phyloP scores from a whole-genome alignment of 2,888 invertebrate species.

The Aethes cnicana region DNA sequence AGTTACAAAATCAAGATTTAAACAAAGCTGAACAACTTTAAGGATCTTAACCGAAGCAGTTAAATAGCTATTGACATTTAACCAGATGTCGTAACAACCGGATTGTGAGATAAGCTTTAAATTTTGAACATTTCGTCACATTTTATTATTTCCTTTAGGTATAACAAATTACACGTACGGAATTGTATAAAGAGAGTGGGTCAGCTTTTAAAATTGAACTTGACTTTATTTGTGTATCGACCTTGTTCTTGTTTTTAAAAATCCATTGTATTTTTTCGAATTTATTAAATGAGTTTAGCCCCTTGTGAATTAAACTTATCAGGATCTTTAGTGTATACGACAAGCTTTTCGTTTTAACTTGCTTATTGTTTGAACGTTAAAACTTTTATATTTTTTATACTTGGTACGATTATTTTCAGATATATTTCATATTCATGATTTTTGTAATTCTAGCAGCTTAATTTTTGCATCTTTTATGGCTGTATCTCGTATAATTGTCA shows the following conservation, averaged over 20 bases:
- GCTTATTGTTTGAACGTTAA: not conserved
- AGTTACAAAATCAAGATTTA: slow-evolving; percentile 3
- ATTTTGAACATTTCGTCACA: slow-evolving; percentile 20
- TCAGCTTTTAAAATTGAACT: slow-evolving; percentile 22
- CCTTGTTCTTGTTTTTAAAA: slow-evolving; percentile 8
- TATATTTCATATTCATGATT: too few species aligned
- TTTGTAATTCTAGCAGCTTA: too few species aligned
- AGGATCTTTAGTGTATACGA: too few species aligned
- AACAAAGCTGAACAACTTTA: slow-evolving; percentile 4
- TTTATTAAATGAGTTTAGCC: too few species aligned
- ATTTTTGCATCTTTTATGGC: too few species aligned
- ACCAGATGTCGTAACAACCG: slow-evolving; percentile 41
- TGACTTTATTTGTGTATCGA: slow-evolving; percentile 19
- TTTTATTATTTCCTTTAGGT: slow-evolving; percentile 4
- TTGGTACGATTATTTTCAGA: not conserved
- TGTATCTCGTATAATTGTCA: too few species aligned
- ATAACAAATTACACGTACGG: not conserved
- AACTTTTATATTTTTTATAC: not conserved
- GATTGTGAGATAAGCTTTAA: slow-evolving; percentile 14
- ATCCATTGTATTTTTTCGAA: too few species aligned
- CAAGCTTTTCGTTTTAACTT: too few species aligned
- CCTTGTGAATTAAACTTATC: too few species aligned
- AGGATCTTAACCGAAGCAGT: slow-evolving; percentile 40
- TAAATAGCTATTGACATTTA: slow-evolving; percentile 68
- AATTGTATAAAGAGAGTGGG: slow-evolving; percentile 10